A percentile compares a stretch with the other conserved stretches of the same genome.
Conservation (phyloP, 2,113 vertebrate genomes). For the Columbina picui region DNA sequence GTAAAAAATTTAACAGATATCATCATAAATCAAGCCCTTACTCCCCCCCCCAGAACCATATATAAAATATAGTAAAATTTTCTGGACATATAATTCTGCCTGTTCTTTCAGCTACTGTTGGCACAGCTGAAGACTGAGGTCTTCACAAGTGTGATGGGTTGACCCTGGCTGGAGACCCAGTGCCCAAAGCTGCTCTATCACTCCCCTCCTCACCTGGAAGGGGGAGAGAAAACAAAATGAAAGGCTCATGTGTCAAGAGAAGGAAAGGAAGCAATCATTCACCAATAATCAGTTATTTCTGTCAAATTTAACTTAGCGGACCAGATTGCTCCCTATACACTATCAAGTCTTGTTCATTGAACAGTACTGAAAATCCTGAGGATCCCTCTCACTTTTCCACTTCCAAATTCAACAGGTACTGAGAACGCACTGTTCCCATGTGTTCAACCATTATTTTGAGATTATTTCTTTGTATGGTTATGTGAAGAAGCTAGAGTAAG, state of each 20-base stretch:
- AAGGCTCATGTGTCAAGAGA: too few relatives aligned
- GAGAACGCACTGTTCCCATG: background rate
- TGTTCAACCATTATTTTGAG: accelerated
- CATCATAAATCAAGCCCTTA: background rate
- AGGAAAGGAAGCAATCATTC: too few relatives aligned
- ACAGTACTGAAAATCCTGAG: background rate
- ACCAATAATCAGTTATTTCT: background rate
- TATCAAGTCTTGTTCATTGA: background rate
- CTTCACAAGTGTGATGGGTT: background rate
- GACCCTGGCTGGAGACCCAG: too few relatives aligned
- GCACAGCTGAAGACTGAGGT: background rate
- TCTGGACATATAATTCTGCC: background rate
- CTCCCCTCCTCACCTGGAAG: too few relatives aligned
- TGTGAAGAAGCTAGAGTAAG: background rate
- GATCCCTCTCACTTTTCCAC: background rate
- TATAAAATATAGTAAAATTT: background rate
- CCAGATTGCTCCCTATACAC: too few relatives aligned
- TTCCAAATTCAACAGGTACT: background rate
- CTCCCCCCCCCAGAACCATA: background rate
- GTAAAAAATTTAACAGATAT: background rate
- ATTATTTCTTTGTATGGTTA: background rate
- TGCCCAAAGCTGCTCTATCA: too few relatives aligned
- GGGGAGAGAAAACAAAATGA: too few relatives aligned
- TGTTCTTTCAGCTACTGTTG: background rate
- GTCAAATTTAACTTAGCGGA: too few relatives aligned